Evolutionary conservation across 2,888 invertebrate genomes (phyloP).

Genomic region (Macrophya annulata): DNA sequence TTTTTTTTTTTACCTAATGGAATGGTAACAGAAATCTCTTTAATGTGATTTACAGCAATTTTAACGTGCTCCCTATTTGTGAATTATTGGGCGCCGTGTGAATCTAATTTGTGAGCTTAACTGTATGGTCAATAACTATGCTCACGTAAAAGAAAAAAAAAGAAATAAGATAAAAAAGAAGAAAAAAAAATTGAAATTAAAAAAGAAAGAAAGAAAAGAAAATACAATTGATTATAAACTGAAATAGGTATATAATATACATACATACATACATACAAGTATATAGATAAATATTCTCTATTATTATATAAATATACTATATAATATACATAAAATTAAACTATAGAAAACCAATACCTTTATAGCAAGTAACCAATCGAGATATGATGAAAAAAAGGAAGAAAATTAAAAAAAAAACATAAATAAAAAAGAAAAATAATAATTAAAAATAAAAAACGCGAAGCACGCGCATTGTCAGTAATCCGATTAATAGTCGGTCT

Average conservation of each 20-base stretch:
- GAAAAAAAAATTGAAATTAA: constrained; percentile 41
- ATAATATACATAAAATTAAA: constrained; percentile 64
- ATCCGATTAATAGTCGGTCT: constrained; percentile 64
- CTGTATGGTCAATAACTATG: constrained; percentile 65
- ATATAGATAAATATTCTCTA: constrained; percentile 66
- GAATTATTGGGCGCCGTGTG: constrained; percentile 60
- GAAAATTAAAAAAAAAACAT: neutral
- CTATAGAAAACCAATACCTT: constrained; percentile 66
- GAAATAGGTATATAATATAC: constrained; percentile 62
- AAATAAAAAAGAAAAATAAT: neutral
- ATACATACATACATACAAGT: constrained; percentile 57
- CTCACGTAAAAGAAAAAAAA: constrained; percentile 59
- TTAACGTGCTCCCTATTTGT: constrained; percentile 64
- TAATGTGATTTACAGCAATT: constrained; percentile 59
- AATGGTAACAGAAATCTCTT: neutral
- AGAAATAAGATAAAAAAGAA: constrained; percentile 47
- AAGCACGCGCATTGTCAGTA: constrained; percentile 61
- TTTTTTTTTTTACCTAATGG: too few species aligned
- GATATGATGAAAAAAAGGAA: constrained; percentile 38
- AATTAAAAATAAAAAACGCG: constrained; percentile 48
- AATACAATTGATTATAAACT: constrained; percentile 65
- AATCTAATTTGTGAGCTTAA: constrained; percentile 64
- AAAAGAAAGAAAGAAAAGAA: constrained; percentile 55
- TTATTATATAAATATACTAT: constrained; percentile 65
- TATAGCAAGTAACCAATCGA: constrained; percentile 67